phyloP scores from a whole-genome alignment of 2,888 invertebrate species.

The Ligdia adustata region DNA sequence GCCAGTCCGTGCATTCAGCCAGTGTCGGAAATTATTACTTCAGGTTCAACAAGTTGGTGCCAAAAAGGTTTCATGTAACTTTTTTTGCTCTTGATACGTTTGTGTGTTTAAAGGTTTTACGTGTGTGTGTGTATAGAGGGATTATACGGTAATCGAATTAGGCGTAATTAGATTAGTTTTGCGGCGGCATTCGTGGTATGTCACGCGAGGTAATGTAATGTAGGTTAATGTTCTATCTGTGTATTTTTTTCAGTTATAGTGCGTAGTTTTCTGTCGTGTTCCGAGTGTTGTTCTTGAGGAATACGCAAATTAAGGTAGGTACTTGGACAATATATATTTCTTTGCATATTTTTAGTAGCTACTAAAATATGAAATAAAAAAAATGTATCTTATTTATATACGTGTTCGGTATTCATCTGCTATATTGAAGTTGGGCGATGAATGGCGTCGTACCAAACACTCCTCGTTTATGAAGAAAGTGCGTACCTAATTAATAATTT shows the following conservation, averaged over 20 bases:
- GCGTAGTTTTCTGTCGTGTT: conserved; percentile 17
- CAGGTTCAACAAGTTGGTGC: not conserved
- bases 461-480: too few species aligned
- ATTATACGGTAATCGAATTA: conserved; percentile 77
- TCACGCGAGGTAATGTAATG: conserved; percentile 53
- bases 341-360: too few species aligned
- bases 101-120: conserved; percentile 23
- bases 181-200: conserved; percentile 46
- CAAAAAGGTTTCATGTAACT: not conserved
- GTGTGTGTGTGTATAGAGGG: conserved; percentile 47
- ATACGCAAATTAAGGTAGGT: conserved; percentile 6
- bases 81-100: not conserved
- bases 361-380: too few species aligned
- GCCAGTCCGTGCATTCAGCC: not conserved
- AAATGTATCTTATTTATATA: too few species aligned
- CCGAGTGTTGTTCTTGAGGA: conserved; percentile 7
- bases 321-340: too few species aligned
- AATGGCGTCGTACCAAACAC: too few species aligned
- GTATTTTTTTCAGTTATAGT: conserved; percentile 32
- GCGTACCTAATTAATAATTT: too few species aligned
- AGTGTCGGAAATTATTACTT: not conserved
- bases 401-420: too few species aligned
- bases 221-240: conserved; percentile 39
- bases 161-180: conserved; percentile 74
- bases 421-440: too few species aligned